Percentiles rank a stretch among this genome's conserved stretches.
phyloP scores from a whole-genome alignment of 53 echinoderm and acorn worm genomes.

The Crossaster papposus region DNA sequence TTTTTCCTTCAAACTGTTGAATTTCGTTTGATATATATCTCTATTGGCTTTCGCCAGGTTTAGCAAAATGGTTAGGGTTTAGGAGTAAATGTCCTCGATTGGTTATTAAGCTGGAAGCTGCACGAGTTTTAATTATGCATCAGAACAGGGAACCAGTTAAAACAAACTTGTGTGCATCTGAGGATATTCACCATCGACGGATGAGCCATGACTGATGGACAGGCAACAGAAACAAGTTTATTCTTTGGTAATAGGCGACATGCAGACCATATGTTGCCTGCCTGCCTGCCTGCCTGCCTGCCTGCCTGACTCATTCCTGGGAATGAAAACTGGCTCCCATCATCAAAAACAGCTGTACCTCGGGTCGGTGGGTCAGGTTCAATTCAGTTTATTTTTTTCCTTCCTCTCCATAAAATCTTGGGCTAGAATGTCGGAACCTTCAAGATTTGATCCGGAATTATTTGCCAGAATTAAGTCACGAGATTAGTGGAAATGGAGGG shows the following conservation, averaged over 20 bases:
- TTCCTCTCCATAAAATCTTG: not conserved
- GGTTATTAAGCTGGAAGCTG: not conserved
- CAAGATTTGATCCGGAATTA: not conserved
- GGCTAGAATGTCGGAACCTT: not conserved
- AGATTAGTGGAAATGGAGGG: not conserved
- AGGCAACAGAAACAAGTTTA: not conserved
- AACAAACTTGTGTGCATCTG: not conserved
- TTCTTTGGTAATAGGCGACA: not conserved
- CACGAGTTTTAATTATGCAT: not conserved
- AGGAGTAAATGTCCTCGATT: not conserved
- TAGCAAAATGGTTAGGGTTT: no score
- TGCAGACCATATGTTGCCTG: not conserved
- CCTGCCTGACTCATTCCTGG: constrained; percentile 19
- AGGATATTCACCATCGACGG: not conserved
- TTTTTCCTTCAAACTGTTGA: no score
- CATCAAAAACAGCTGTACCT: constrained; percentile 40
- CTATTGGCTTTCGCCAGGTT: no score
- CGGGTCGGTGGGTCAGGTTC: not conserved
- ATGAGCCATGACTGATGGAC: not conserved
- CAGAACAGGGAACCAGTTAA: not conserved
- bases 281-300: no score
- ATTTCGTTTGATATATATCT: no score
- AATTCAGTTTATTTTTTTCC: not conserved
- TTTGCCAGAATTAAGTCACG: not conserved
- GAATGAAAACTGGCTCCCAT: constrained; percentile 17